Evolutionary conservation across 2,113 vertebrate genomes (phyloP).

Genomic region (Dasyprocta punctata): DNA sequence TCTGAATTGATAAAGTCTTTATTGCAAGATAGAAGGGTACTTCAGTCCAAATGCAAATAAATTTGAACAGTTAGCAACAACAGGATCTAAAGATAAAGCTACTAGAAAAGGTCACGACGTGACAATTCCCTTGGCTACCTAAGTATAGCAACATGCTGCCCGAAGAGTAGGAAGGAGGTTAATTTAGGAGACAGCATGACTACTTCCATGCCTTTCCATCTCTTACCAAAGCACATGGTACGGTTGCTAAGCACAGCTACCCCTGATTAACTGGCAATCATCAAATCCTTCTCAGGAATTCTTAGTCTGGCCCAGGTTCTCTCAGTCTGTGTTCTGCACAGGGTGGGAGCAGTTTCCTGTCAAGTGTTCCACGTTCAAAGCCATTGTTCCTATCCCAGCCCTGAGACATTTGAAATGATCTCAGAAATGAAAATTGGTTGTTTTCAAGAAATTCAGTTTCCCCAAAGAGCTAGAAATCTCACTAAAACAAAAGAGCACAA

Average conservation of each 20-base stretch:
- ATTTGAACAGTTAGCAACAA: neutral
- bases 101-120: neutral
- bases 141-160: neutral
- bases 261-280: neutral
- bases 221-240: neutral
- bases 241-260: accelerated
- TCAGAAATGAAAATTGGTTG: neutral
- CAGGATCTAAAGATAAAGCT: neutral
- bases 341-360: neutral
- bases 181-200: neutral
- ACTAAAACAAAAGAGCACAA: neutral
- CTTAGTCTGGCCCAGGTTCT: accelerated
- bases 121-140: neutral
- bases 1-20: neutral
- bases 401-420: neutral
- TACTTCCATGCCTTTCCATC: neutral
- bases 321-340: accelerated
- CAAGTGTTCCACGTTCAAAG: neutral
- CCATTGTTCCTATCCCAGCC: neutral
- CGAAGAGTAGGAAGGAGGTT: neutral
- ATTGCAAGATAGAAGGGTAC: neutral
- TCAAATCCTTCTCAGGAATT: neutral
- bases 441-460: neutral
- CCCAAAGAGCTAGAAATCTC: neutral
- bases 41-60: neutral